A percentile compares a stretch with the other conserved stretches of the same genome.
phyloP scores from a whole-genome alignment of 2,113 vertebrate genomes.

The Trichechus manatus region DNA sequence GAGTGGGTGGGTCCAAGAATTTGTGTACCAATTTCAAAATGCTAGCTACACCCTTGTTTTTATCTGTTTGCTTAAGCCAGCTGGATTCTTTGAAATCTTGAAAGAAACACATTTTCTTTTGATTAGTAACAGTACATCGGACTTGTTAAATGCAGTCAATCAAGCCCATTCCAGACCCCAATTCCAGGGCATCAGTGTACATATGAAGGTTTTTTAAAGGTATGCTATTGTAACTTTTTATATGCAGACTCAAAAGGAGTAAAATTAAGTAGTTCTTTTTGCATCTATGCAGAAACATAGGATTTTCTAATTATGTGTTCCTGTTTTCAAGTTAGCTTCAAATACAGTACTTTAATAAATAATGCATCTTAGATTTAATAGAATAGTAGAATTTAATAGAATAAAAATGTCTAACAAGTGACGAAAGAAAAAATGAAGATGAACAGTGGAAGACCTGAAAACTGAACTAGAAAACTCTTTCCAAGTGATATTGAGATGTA shows the following conservation, averaged over 20 bases:
- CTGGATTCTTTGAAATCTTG: slow-evolving; percentile 73
- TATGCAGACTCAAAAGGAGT: slow-evolving; percentile 5
- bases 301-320: not conserved
- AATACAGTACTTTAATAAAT: slow-evolving; percentile 48
- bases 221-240: not conserved
- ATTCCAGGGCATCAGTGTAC: not conserved
- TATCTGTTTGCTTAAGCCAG: slow-evolving; percentile 76
- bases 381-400: not conserved
- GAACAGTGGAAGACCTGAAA: not conserved
- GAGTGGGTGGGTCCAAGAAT: slow-evolving; percentile 67
- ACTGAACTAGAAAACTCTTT: slow-evolving; percentile 20
- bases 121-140: slow-evolving; percentile 64
- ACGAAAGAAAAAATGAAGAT: slow-evolving; percentile 27
- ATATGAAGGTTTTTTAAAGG: not conserved
- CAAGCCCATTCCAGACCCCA: slow-evolving; percentile 14
- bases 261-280: slow-evolving; percentile 47
- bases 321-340: slow-evolving; percentile 43
- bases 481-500: slow-evolving; percentile 35
- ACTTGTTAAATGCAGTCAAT: slow-evolving; percentile 30
- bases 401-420: slow-evolving; percentile 39
- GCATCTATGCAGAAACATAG: not conserved
- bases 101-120: slow-evolving; percentile 78
- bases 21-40: slow-evolving; percentile 79
- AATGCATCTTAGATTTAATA: slow-evolving; percentile 37
- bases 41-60: slow-evolving; percentile 82